phyloP scores from a whole-genome alignment of 1,140 invertebrate species.

The Microplitis mediator region DNA sequence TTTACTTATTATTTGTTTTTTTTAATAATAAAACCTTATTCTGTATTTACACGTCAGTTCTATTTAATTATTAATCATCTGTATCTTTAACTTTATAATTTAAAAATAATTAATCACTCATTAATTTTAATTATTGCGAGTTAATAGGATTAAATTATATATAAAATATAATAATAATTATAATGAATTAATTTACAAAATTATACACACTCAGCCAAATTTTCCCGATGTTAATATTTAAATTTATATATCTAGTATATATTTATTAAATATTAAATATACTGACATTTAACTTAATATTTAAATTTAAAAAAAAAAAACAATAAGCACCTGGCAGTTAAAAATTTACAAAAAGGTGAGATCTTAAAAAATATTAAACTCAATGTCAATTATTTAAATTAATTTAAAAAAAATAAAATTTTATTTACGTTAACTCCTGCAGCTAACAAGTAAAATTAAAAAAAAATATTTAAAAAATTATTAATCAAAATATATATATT shows the following conservation, averaged over 20 bases:
- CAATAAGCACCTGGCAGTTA: background rate
- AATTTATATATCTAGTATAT: too few relatives aligned
- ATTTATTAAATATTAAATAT: background rate
- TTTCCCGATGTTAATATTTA: too few relatives aligned
- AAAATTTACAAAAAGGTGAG: too few relatives aligned
- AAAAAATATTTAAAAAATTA: slow-evolving; percentile 20
- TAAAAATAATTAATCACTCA: slow-evolving; percentile 4
- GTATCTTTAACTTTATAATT: too few relatives aligned
- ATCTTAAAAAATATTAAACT: background rate
- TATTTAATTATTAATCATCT: slow-evolving; percentile 31
- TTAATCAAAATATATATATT: slow-evolving; percentile 28
- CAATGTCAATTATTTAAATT: slow-evolving; percentile 5
- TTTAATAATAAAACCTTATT: slow-evolving; percentile 48
- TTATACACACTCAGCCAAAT: slow-evolving; percentile 51
- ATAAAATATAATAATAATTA: too few relatives aligned
- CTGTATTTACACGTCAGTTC: slow-evolving; percentile 57
- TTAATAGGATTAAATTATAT: slow-evolving; percentile 18
- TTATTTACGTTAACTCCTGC: slow-evolving; percentile 24
- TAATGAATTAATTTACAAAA: slow-evolving; percentile 47
- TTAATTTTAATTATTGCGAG: slow-evolving; percentile 23
- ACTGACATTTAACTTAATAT: slow-evolving; percentile 6
- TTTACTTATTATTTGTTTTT: too few relatives aligned
- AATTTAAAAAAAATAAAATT: background rate
- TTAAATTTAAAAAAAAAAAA: background rate
- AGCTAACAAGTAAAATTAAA: slow-evolving; percentile 46